Percentiles rank a stretch among this genome's conserved stretches.
These are phyloP conservation scores for Corticium candelabrum DNA, from an alignment of 37 sponge, comb jelly and placozoan genomes.

Conservation along the genomic window DNA sequence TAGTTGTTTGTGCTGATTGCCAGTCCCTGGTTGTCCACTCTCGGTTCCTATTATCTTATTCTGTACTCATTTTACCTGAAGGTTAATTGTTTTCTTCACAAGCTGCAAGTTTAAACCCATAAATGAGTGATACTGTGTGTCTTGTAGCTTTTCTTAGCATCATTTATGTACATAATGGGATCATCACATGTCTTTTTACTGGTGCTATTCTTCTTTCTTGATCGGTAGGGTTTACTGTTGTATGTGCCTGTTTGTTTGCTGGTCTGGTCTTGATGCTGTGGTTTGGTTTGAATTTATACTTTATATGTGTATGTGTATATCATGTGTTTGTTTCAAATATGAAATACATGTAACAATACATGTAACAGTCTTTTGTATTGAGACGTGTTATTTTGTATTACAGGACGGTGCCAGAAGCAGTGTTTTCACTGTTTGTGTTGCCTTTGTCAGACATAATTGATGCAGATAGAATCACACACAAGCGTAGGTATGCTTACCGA, in stretches of 20 bases:
- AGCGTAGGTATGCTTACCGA: constrained; percentile 11
- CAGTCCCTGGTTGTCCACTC: background rate
- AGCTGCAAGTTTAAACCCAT: too few relatives aligned
- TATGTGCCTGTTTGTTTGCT: background rate
- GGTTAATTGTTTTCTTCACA: too few relatives aligned
- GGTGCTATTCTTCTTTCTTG: constrained; percentile 5
- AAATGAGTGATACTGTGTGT: background rate
- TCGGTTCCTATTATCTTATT: constrained; percentile 1
- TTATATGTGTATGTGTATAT: too few relatives aligned
- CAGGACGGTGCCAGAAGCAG: constrained; percentile 13
- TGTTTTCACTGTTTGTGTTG: constrained; percentile 27
- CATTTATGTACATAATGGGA: background rate
- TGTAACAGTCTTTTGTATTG: too few relatives aligned
- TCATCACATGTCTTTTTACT: constrained; percentile 9
- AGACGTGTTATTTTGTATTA: background rate
- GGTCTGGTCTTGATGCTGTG: background rate
- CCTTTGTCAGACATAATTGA: constrained; percentile 29
- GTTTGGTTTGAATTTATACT: too few relatives aligned
- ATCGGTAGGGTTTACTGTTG: background rate
- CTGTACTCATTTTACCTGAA: background rate
- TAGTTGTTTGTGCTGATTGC: background rate
- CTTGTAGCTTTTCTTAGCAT: background rate
- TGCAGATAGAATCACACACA: constrained; percentile 8
- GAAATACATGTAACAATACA: too few relatives aligned
- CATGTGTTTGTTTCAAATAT: too few relatives aligned